Evolutionary conservation across 2,113 vertebrate genomes (phyloP), one percentile per base, ranked within the genome.

Genomic region (Xiphophorus maculatus): DNA sequence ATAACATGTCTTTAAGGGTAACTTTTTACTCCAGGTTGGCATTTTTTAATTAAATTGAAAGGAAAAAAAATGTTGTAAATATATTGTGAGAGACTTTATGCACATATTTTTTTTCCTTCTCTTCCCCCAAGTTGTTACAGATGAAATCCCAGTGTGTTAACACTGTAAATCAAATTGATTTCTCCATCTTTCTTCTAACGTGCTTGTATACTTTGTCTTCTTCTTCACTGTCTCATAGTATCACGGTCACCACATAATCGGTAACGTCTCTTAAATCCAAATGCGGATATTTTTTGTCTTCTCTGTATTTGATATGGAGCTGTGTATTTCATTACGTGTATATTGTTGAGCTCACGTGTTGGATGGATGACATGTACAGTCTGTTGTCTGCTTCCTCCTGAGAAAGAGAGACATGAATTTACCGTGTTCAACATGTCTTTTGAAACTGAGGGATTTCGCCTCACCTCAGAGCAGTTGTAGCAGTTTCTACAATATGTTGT

Each of bases 1-100:
- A 94, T 82, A 89, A 90, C 87, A 87, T 93, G 92, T 95, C 93
- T 93, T 93, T 94, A 92, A 93, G 91, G 91, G 92, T 94, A 88
- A 88, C 93, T 95, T 95, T 95, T 87, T 95, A 94, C 88, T 87
- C 88, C 90, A 89, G 88, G 90, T 92, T 89, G 90, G 91, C 89
- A 93, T 94, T 95, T 95, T 90, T 95, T 58, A 10, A 94, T 94
- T 91, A 90, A 91, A 91, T 89, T 90, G 83, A 88, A 90, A 71
- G 30, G 30, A 62, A 72, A 63, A 30, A 44, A 91, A 87, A 88
- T 85, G 80, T 88, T 95, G 94, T 95, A 94, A 90, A 94, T 95
- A 94, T 78, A 87, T 93, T 91, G 93, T 93, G 89, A 95, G 89
- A 93, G 91, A 93, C 90, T 91, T 91, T 89, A 92, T 92, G 91